Evolutionary conservation across 2,113 vertebrate genomes (phyloP).

Genomic region (Andinoacara biseriatus): DNA sequence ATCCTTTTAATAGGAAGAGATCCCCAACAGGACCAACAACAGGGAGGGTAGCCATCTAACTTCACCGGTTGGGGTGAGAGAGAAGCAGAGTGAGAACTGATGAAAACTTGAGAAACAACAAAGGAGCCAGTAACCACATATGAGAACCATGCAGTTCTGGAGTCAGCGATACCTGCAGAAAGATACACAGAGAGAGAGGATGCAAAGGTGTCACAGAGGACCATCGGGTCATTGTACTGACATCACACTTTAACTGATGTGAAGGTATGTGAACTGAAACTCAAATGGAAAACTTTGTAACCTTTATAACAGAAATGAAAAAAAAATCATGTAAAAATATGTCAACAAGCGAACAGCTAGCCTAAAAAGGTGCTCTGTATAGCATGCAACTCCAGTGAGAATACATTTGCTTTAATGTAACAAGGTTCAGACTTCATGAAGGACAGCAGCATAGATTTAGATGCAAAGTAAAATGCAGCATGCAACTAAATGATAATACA

Average conservation of each 20-base stretch:
- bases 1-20: background rate
- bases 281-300: background rate
- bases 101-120: background rate
- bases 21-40: background rate
- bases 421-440: background rate
- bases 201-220: too few relatives aligned
- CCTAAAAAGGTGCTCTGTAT: background rate
- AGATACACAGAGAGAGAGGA: background rate
- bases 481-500: background rate
- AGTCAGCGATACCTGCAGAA: background rate
- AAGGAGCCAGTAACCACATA: slow-evolving; percentile 1
- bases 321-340: background rate
- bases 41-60: background rate
- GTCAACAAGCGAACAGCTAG: background rate
- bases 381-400: background rate
- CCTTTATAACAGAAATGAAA: background rate
- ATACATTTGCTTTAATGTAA: background rate
- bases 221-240: background rate
- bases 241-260: background rate
- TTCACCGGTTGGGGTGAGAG: background rate
- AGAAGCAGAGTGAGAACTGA: background rate
- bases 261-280: background rate
- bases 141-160: background rate
- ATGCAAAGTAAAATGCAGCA: background rate
- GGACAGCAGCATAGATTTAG: background rate